Percentiles rank a stretch among this genome's conserved stretches.
Conservation (phyloP, 2,888 invertebrate species). For the Leptarthrus brevirostris region DNA sequence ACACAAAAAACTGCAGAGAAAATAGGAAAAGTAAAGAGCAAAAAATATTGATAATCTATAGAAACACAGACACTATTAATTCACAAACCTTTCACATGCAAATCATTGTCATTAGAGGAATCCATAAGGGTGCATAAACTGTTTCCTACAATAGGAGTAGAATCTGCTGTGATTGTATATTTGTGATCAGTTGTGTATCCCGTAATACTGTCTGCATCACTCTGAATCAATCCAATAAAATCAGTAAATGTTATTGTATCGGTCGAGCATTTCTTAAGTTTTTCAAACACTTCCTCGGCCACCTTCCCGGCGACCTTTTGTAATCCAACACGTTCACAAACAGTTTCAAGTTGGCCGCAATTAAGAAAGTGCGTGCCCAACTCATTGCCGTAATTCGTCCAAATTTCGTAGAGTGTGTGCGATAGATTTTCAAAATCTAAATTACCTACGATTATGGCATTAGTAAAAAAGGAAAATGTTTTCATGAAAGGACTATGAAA, state of each 20-base stretch:
- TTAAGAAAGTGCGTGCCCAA: slow-evolving; percentile 68
- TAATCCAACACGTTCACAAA: slow-evolving; percentile 76
- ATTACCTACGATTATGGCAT: slow-evolving; percentile 56
- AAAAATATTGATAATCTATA: slow-evolving; percentile 40
- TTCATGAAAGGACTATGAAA: not conserved
- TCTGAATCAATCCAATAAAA: slow-evolving; percentile 73
- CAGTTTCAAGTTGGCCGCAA: slow-evolving; percentile 72
- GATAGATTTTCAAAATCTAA: slow-evolving; percentile 68
- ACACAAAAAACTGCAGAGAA: slow-evolving; percentile 12
- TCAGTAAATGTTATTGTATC: slow-evolving; percentile 73
- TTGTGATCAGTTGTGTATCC: slow-evolving; percentile 23
- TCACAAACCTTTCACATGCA: slow-evolving; percentile 55
- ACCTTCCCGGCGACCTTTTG: slow-evolving; percentile 75
- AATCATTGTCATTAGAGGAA: slow-evolving; percentile 50
- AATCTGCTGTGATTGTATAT: not conserved
- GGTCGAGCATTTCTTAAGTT: slow-evolving; percentile 70
- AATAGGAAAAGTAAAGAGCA: slow-evolving; percentile 18
- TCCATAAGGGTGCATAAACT: slow-evolving; percentile 45
- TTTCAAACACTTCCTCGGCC: slow-evolving; percentile 73
- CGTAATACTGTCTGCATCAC: slow-evolving; percentile 63
- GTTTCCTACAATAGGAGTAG: slow-evolving; percentile 26
- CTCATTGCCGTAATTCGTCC: slow-evolving; percentile 72
- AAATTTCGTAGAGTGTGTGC: slow-evolving; percentile 72
- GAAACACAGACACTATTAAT: slow-evolving; percentile 17
- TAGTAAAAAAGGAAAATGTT: not conserved